Evolutionary conservation across 2,113 vertebrate genomes (phyloP).

Genomic region (Sphaerodactylus townsendi): DNA sequence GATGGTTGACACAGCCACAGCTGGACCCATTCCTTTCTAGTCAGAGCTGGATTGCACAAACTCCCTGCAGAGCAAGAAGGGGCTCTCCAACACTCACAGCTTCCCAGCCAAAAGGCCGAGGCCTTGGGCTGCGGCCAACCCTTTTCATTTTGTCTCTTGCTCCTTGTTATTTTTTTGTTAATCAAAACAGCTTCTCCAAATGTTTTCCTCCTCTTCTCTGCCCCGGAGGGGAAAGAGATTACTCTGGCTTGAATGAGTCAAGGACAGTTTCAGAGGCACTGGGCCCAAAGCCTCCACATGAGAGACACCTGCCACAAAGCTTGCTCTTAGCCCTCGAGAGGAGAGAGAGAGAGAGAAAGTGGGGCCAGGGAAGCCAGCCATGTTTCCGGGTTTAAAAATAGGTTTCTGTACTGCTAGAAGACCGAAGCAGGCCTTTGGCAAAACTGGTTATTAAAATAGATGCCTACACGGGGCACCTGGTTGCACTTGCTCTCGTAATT

Average conservation of each 20-base stretch:
- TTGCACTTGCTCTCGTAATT: neutral
- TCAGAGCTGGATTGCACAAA: neutral
- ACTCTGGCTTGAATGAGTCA: neutral
- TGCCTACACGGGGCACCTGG: neutral
- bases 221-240: slow-evolving; percentile 3
- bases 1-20: neutral
- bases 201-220: neutral
- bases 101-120: neutral
- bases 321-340: neutral
- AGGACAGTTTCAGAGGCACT: neutral
- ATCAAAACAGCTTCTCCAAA: neutral
- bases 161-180: neutral
- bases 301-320: neutral
- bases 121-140: neutral
- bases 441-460: neutral
- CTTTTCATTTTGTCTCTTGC: neutral
- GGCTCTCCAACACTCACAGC: neutral
- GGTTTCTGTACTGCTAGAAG: neutral
- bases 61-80: neutral
- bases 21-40: neutral
- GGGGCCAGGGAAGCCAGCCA: neutral
- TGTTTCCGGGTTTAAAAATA: neutral
- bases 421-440: neutral
- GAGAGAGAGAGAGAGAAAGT: neutral
- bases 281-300: neutral